A percentile compares a stretch with the other conserved stretches of the same genome.
Conservation (phyloP, 2,888 invertebrate genomes). For the Lepidochrysops patricia region DNA sequence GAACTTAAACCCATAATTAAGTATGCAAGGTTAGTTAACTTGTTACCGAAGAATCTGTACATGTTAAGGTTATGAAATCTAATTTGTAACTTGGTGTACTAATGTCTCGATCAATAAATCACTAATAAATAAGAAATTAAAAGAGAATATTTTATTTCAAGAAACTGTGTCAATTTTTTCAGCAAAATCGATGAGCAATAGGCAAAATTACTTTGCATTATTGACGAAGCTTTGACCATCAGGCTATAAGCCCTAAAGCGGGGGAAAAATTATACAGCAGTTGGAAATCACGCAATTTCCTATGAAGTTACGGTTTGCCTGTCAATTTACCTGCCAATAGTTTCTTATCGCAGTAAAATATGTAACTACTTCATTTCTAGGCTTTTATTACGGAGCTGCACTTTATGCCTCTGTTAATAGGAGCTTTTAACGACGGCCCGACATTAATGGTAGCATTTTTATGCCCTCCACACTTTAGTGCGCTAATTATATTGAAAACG, state of each 20-base stretch:
- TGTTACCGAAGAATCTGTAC: neutral
- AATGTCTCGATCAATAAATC: neutral
- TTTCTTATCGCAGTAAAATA: constrained; percentile 19
- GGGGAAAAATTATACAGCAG: constrained; percentile 17
- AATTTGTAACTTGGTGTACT: neutral
- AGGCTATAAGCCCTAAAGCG: constrained; percentile 13
- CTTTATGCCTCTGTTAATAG: constrained; percentile 1
- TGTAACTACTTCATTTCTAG: constrained; percentile 15
- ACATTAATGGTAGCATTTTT: neutral
- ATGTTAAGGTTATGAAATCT: neutral
- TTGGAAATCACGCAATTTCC: constrained; percentile 18
- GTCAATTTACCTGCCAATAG: constrained; percentile 19
- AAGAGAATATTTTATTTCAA: neutral
- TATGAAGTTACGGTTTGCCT: constrained; percentile 11
- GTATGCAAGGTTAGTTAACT: neutral
- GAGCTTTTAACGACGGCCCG: neutral
- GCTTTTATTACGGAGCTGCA: constrained; percentile 8
- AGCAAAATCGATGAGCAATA: constrained; percentile 10
- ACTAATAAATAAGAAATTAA: neutral
- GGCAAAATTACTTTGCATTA: neutral
- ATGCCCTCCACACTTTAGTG: neutral
- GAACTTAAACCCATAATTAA: neutral
- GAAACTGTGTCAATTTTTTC: neutral
- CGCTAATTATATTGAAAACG: neutral
- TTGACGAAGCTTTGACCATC: neutral